Evolutionary conservation across 2,113 vertebrate species (phyloP), one percentile per base, ranked within the genome.

Genomic region (Indicator maculatus): DNA sequence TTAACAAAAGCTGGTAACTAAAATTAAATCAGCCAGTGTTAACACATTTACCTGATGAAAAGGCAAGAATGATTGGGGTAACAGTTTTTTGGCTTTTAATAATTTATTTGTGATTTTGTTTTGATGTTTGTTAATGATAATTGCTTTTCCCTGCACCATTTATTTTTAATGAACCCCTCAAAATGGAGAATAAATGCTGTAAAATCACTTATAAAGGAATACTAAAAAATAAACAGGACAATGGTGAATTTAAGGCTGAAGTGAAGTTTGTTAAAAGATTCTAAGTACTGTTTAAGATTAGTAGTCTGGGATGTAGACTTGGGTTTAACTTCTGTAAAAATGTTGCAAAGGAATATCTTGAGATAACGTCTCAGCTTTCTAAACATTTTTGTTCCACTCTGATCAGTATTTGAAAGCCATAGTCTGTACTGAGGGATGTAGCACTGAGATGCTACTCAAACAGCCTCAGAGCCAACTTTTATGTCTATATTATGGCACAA

Each of bases 121-220:
- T 72, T 78, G 36, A 38, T 95, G 45, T 88, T 97, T 97, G 67
- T 92, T 96, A 96, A 95, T 93, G 92, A 73, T 95, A 96, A 96
- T 96, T 95, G 27, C 59, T 23, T 97, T 76, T 92, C 38, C 30
- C 28, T 71, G 47, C 83, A 83, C 47, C 73, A 41, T 96, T 96
- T 94, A 85, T 95, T 97, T 98, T 96, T 96, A 97, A 97, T 95
- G 61, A 96, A 72, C 8, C 18, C 31, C 36, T 96, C 93, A 96
- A 97, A 97, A 93, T 26, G 21, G 33, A 92, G 16, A 30, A 85
- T 60, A 95, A 92, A 92, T 96, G 86, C 66, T 92, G 26, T 86
- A 90, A 92, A 94, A 86, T 95, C 38, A 65, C 28, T 91, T 95
- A 60, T 71, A 90, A 71, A 85, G 44, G 17, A 71, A 23, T 61